Evolutionary conservation across 2,888 invertebrate species (phyloP), one percentile per base, ranked within the genome.

Genomic region (Himalopsyche tibetana): DNA sequence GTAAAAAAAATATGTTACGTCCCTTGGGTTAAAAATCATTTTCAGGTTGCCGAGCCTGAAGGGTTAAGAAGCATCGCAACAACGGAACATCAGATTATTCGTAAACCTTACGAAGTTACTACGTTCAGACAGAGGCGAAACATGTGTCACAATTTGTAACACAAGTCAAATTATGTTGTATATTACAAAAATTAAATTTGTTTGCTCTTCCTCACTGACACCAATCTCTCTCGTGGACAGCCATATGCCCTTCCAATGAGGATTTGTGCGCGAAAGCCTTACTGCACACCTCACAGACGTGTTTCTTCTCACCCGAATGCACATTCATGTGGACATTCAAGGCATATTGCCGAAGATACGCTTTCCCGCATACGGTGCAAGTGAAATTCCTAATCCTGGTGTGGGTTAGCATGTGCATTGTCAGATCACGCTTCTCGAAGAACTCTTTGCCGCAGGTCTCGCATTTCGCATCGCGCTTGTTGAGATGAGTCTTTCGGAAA

Each of bases 201-300:
- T 11, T 8, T 45, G 9, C 45, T 51, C 15, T 15, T 2, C 15
- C 15, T 51, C 15, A 74, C 74, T 38, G 74, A 11, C 74, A 15
- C 74, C 74, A 74, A 74, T 74, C 74, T 38, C 74, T 28, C 15
- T 84, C 82, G 56, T 87, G 87, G 4, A 38, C 38, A 4, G 82
- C 80, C 85, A 85, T 84, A n/a, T 87, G 87, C 45, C 84, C 84
- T 38, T 84, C 56, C 28, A 87, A 82, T 9, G 87, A 79, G 15
- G 55, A 80, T 45, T 83, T 85, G 56, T 87, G 87, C 19, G 82
- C 84, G 42, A 87, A 87, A 40, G 87, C 63, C n/a, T 69, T 56
- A 15, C 80, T 82, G 82, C 87, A 87, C 28, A 82, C 63, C 8
- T 19, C 17, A 36, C 87, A 87, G 9, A 82, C 56, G 55, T 84